Evolutionary conservation across 1,140 invertebrate species (phyloP), one percentile per base, ranked within the genome.

Genomic region (Penaeus japonicus): DNA sequence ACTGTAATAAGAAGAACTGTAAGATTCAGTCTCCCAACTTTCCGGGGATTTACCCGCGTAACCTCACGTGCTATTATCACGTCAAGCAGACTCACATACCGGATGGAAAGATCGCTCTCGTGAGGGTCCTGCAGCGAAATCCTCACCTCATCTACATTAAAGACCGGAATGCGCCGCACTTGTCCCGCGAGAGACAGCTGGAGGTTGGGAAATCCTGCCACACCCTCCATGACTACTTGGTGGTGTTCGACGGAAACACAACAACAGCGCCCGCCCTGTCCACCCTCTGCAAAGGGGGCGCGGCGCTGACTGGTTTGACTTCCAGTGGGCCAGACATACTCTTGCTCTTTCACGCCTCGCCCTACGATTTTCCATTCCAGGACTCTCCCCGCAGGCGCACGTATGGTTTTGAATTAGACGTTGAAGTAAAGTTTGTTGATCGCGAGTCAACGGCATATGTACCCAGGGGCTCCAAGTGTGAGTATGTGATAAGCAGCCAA

Each of bases 181-280:
- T 90, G 20, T 87, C 88, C 35, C 73, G 88, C 30, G 90, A 90
- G 57, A 83, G 70, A 55, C 88, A 85, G 35, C 73, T 90, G n/a
- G 70, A 84, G 32, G 77, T 90, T 39, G 87, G 87, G 55, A 35
- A 77, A 59, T 57, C 87, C 54, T 97, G 97, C 92, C 96, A 97
- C 91, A 95, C 96, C 91, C 96, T 97, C 90, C 94, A 96, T 92
- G 96, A 97, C 92, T 97, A 96, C 93, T 96, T 97, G 88, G 97
- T 96, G 18, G 95, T 98, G 53, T 98, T 97, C 93, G 97, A 98
- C 92, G 96, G 97, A 65, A 97, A 97, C 91, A 97, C 96, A 84
- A 97, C 96, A 7, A 94, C 96, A 90, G 96, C 97, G 92, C 96
- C 97, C 4, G 95, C 97, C 87, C 95, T 98, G 89, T 93, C 97